Conservation (phyloP, 2,797 vertebrate species). For the Pseudochromis fuscus region DNA sequence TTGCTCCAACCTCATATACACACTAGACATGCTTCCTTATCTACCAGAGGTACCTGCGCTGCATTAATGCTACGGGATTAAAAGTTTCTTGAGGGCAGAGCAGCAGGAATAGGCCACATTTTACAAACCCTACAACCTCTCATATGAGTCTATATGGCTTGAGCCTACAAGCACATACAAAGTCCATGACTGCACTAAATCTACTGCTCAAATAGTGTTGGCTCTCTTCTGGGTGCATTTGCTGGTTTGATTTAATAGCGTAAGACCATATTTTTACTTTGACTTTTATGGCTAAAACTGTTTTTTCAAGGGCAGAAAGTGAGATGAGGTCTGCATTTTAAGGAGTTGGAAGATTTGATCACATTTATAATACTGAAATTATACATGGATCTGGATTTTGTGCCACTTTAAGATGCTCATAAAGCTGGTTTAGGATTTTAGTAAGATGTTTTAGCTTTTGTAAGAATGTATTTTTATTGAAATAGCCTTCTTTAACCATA, state of each 20-base stretch:
- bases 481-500: neutral
- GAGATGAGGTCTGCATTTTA: constrained; percentile 14
- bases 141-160: constrained; percentile 39
- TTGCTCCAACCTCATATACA: constrained; percentile 21
- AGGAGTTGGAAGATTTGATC: constrained; percentile 23
- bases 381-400: constrained; percentile 8
- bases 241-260: constrained; percentile 43
- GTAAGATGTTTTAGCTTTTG: neutral
- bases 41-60: constrained; percentile 51
- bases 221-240: constrained; percentile 25
- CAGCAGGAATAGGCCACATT: constrained; percentile 47
- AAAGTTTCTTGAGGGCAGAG: constrained; percentile 48
- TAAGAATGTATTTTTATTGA: neutral
- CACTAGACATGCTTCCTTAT: constrained; percentile 50
- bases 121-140: constrained; percentile 53
- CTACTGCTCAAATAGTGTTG: constrained; percentile 39
- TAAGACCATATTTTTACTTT: constrained; percentile 35
- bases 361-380: constrained; percentile 12
- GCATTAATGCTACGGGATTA: constrained; percentile 68
- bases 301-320: constrained; percentile 49
- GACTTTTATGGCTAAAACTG: constrained; percentile 47
- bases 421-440: neutral
- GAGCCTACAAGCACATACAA: constrained; percentile 20
- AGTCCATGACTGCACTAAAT: constrained; percentile 45
- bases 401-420: constrained; percentile 3